A percentile compares a stretch with the other conserved stretches of the same genome.
phyloP scores from a whole-genome alignment of 2,888 invertebrate species.

The Zele albiditarsus region DNA sequence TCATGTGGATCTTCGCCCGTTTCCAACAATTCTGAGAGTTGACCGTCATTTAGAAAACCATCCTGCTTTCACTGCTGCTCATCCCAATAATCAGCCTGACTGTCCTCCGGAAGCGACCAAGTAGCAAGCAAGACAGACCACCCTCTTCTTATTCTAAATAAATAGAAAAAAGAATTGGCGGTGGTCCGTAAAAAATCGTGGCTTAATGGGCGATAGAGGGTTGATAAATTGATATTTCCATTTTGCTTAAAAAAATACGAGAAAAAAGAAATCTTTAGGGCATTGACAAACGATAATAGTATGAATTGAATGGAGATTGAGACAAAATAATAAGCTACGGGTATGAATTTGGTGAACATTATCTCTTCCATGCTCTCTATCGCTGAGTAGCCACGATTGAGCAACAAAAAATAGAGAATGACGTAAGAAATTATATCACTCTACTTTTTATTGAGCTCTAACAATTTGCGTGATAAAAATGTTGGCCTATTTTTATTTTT shows the following conservation, averaged over 20 bases:
- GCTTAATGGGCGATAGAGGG: conserved; percentile 37
- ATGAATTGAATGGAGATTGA: background rate
- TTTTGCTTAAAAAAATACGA: background rate
- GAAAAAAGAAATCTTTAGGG: background rate
- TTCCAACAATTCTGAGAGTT: conserved; percentile 91
- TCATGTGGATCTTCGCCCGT: conserved; percentile 91
- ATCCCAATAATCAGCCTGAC: conserved; percentile 95
- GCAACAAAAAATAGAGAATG: conserved; percentile 24
- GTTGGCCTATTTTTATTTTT: conserved; percentile 59
- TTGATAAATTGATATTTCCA: conserved; percentile 12
- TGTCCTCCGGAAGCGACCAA: conserved; percentile 92
- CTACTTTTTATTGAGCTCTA: conserved; percentile 15
- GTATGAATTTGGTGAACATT: background rate
- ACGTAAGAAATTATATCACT: conserved; percentile 12
- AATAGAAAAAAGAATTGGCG: conserved; percentile 46
- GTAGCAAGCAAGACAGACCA: conserved; percentile 75
- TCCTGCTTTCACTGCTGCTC: conserved; percentile 92
- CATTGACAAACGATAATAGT: background rate
- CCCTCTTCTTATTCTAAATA: conserved; percentile 70
- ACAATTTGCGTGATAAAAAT: conserved; percentile 51
- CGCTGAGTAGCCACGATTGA: conserved; percentile 14
- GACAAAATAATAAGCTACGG: conserved; percentile 14
- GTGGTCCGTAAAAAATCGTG: conserved; percentile 53
- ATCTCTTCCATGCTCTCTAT: background rate
- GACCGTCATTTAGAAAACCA: conserved; percentile 89